These are phyloP conservation scores for Gymnoscelis rufifasciata DNA, from an alignment of 2,888 invertebrate species.

Conservation along the genomic window DNA sequence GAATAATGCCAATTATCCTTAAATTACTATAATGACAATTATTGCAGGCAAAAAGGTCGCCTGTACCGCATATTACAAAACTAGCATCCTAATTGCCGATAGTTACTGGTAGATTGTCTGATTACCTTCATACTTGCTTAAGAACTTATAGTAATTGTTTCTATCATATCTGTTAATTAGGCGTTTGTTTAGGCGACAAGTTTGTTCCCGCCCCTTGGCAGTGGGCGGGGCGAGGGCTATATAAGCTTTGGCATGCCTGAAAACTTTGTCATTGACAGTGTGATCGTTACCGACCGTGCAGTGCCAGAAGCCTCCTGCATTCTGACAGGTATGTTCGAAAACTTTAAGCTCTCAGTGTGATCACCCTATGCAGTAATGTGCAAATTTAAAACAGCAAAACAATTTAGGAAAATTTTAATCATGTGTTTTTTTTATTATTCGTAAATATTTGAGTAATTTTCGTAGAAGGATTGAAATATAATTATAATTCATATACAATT, in stretches of 20 bases:
- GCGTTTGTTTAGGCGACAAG: constrained; percentile 41
- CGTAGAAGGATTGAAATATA: no score
- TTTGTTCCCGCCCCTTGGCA: constrained; percentile 52
- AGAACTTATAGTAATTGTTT: background rate
- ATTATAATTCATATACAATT: no score
- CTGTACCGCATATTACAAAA: no score
- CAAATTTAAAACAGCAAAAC: constrained; percentile 6
- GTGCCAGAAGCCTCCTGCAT: constrained; percentile 37
- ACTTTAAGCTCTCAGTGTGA: constrained; percentile 19
- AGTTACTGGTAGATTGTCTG: no score
- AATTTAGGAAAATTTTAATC: no score
- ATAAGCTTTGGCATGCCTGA: constrained; percentile 63
- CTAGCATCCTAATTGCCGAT: no score
- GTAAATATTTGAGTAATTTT: no score
- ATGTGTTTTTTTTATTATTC: no score
- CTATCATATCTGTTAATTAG: background rate
- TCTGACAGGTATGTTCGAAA: constrained; percentile 44
- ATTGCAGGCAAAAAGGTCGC: no score
- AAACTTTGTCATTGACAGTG: constrained; percentile 70
- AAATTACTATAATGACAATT: no score
- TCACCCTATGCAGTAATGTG: constrained; percentile 1
- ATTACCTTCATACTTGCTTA: constrained; percentile 2
- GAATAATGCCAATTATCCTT: no score
- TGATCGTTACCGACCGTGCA: constrained; percentile 58
- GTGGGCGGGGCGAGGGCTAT: constrained; percentile 70